Base-by-base conservation (phyloP, 1,140 invertebrate genomes). In the Drosophila erecta region DNA sequence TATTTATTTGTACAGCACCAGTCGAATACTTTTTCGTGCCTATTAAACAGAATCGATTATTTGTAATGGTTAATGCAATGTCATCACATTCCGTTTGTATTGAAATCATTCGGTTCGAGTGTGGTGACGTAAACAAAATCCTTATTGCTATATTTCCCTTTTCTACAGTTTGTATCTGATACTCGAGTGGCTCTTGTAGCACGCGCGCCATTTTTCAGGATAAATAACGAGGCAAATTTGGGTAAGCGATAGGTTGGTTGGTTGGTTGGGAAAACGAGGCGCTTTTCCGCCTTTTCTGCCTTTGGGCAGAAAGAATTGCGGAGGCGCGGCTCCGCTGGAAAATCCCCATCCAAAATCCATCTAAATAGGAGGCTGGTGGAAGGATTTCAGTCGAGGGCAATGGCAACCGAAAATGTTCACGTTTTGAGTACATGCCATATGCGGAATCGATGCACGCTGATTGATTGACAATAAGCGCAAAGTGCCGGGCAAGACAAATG, bases 401-500 rank as follows among this genome's bases (percentile, higher is more conserved):
- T 40, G 33, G 33, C 30, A 20, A 27, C 15, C 30, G 14, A 27
- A 69, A 37, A 70, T 50, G 41, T 56, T 51, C 37, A 50, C 57
- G 27, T 64, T 38, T 55, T 22, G 27, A 10, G n/a, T 41, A 44
- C 30, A 51, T 64, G 15, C 8, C 6, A 50, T 51, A 65, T 20
- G 41, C 41, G 72, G 20, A 53, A 65, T 56, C 51, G 53, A 76
- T 75, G 60, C 47, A 37, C 27, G 46, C 79, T 81, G 79, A 81
- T 81, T 83, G 79, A 81, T 81, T 81, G 67, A 78, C 79, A 81
- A 81, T 81, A 81, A 83, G 61, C 79, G 69, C 69, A 81, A 81
- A 61, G 61, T 77, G 73, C 35, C 61, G 46, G 73, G 57, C 61
- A 55, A 81, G 79, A 81, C 69, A 74, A 78, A 77, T 81, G 69